These are phyloP conservation scores for Chrysogorgia sp. DNA, from an alignment of 92 coral and sea anemone genomes.

Conservation along the genomic window DNA sequence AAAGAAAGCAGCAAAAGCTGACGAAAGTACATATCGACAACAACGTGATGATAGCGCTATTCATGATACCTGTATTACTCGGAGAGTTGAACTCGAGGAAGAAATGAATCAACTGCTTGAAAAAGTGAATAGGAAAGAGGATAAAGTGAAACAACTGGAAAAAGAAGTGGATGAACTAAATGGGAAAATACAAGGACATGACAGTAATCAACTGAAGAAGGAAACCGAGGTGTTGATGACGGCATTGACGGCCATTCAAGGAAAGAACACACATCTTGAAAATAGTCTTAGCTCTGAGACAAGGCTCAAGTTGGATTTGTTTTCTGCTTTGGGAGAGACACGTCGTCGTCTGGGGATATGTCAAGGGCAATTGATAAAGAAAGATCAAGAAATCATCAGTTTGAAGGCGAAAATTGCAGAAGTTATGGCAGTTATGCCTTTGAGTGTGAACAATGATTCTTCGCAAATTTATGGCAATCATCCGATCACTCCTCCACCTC, in stretches of 20 bases:
- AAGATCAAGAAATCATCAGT: conserved; percentile 81
- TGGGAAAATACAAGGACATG: conserved; percentile 81
- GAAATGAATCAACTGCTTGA: conserved; percentile 81
- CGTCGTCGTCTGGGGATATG: conserved; percentile 94
- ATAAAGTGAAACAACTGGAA: conserved; percentile 73
- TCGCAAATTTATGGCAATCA: conserved; percentile 20
- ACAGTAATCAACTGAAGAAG: conserved; percentile 87
- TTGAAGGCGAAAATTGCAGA: conserved; percentile 97
- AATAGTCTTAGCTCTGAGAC: conserved; percentile 97
- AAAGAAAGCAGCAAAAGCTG: conserved; percentile 81
- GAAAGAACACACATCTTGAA: conserved; percentile 95
- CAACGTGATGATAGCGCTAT: conserved; percentile 83
- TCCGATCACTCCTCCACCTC: conserved; percentile 19
- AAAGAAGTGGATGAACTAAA: conserved; percentile 75
- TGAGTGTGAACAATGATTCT: conserved; percentile 2
- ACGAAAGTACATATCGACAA: conserved; percentile 81
- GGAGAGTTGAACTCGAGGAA: conserved; percentile 88
- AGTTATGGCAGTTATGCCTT: conserved; percentile 96
- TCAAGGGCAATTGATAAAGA: conserved; percentile 74
- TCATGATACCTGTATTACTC: conserved; percentile 88
- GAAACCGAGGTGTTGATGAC: conserved; percentile 96
- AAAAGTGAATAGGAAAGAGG: conserved; percentile 80
- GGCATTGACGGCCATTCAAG: conserved; percentile 93
- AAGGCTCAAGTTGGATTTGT: conserved; percentile 89
- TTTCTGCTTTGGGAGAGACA: conserved; percentile 96